phyloP scores from a whole-genome alignment of 2,797 vertebrate species.

The Gymnodraco acuticeps region DNA sequence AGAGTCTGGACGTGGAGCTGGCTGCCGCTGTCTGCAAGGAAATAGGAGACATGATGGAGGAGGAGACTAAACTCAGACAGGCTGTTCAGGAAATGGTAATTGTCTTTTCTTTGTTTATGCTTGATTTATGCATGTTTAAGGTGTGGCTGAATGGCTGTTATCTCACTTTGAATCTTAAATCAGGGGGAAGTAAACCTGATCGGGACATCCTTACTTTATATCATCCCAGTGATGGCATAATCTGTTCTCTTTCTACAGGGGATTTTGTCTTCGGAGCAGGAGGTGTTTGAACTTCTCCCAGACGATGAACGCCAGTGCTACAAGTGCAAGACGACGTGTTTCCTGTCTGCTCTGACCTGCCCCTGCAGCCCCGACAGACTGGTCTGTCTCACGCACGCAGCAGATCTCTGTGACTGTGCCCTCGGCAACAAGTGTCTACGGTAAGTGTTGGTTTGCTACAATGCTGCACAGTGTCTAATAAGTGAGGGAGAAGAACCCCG shows the following conservation, averaged over 20 bases:
- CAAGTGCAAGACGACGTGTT: slow-evolving; percentile 97
- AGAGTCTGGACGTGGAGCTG: slow-evolving; percentile 95
- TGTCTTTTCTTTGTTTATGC: background rate
- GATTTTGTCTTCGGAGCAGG: slow-evolving; percentile 93
- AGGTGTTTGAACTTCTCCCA: slow-evolving; percentile 96
- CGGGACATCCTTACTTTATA: background rate
- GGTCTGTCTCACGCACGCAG: slow-evolving; percentile 92
- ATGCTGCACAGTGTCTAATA: background rate
- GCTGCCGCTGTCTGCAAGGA: slow-evolving; percentile 95
- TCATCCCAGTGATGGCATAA: background rate
- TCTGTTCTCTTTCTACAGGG: slow-evolving; percentile 82
- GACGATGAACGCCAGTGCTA: slow-evolving; percentile 97
- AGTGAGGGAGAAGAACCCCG: too few species aligned
- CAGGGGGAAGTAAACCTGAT: too few species aligned
- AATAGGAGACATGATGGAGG: slow-evolving; percentile 93
- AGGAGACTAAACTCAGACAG: slow-evolving; percentile 91
- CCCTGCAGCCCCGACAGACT: slow-evolving; percentile 93
- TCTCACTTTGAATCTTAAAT: background rate
- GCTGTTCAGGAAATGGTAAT: slow-evolving; percentile 91
- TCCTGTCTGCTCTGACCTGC: slow-evolving; percentile 96
- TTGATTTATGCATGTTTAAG: background rate
- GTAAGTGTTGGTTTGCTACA: slow-evolving; percentile 74
- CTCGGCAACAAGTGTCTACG: slow-evolving; percentile 94
- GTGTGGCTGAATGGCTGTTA: background rate
- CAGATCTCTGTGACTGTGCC: slow-evolving; percentile 92